A percentile compares a stretch with the other conserved stretches of the same genome.
These are phyloP conservation scores for zebrafish (Danio rerio) DNA, from an alignment of 2,113 vertebrate genomes.

Conservation along the genomic window DNA sequence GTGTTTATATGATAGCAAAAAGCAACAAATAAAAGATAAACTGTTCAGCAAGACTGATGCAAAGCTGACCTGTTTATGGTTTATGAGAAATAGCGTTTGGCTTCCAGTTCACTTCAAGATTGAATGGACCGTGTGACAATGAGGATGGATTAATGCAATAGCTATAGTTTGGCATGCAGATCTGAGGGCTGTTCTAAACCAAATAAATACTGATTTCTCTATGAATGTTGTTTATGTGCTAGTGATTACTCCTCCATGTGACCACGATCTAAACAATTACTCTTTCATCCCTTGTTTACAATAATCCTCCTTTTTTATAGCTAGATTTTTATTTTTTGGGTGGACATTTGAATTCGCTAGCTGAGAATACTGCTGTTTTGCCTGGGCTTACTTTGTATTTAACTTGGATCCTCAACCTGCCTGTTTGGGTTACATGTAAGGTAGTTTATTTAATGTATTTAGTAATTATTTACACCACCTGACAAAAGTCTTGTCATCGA, in stretches of 20 bases:
- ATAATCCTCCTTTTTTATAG: not conserved
- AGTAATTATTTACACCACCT: too few relatives aligned
- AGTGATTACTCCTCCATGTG: not conserved
- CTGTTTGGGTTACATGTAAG: too few relatives aligned
- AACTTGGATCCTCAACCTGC: not conserved
- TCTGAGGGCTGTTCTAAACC: not conserved
- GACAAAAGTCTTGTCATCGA: too few relatives aligned
- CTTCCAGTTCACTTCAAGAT: not conserved
- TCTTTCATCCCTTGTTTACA: not conserved
- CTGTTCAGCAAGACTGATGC: not conserved
- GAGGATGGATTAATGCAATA: not conserved
- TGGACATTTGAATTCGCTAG: not conserved
- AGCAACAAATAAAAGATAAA: constrained; percentile 11
- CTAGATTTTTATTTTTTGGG: not conserved
- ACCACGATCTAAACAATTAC: not conserved
- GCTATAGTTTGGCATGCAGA: constrained; percentile 10
- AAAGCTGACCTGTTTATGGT: constrained; percentile 15
- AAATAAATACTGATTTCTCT: constrained; percentile 22
- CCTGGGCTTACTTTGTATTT: not conserved
- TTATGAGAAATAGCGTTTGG: constrained; percentile 16
- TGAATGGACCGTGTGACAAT: not conserved
- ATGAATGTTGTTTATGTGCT: not conserved
- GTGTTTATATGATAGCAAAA: not conserved
- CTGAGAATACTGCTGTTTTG: not conserved
- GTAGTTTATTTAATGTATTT: too few relatives aligned